These are phyloP conservation scores for Indri indri DNA, from an alignment of 2,113 vertebrate species.

Conservation along the genomic window DNA sequence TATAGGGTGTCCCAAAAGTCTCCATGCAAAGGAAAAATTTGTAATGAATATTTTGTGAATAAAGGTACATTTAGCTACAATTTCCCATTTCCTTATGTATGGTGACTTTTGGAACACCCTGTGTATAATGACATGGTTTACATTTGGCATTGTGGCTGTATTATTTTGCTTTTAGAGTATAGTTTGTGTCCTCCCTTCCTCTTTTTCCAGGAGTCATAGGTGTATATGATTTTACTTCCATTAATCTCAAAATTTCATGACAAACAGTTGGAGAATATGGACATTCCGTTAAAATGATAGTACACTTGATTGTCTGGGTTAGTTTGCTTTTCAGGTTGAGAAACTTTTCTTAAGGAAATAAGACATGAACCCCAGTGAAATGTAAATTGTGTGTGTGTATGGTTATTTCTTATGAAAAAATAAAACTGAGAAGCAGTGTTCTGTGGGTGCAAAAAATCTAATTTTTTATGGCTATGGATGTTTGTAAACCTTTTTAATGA, in stretches of 20 bases:
- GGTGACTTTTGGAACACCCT: no score
- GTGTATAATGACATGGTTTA: background rate
- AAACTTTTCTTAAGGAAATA: background rate
- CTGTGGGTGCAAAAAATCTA: background rate
- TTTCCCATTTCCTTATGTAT: no score
- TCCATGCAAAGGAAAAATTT: no score
- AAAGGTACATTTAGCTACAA: no score
- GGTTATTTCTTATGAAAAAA: slow-evolving; percentile 9
- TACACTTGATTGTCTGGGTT: background rate
- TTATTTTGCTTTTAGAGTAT: background rate
- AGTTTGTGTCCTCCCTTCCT: background rate
- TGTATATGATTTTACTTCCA: slow-evolving; percentile 6
- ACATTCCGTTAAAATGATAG: background rate
- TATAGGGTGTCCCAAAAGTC: background rate
- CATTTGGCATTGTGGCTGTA: background rate
- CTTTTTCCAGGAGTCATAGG: background rate
- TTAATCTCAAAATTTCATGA: background rate
- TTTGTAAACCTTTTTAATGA: background rate
- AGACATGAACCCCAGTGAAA: background rate
- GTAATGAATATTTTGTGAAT: no score
- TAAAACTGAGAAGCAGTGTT: background rate
- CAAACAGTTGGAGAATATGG: background rate
- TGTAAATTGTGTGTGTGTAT: background rate
- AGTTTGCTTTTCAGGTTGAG: slow-evolving; percentile 11
- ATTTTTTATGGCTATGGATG: background rate